phyloP scores from a whole-genome alignment of 2,888 invertebrate species.

The Orchesellides sinensis region DNA sequence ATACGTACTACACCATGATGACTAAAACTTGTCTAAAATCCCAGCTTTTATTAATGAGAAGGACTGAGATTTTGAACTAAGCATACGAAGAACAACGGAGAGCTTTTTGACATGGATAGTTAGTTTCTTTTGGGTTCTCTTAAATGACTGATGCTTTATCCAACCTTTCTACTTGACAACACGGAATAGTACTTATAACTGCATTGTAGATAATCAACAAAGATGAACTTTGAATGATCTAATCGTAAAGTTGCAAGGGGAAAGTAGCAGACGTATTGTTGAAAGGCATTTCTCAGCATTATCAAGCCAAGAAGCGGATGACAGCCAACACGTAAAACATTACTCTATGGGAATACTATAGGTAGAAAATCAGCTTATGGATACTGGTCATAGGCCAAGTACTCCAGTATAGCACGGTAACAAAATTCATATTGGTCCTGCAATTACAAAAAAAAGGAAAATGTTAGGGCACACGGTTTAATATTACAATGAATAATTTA shows the following conservation, averaged over 20 bases:
- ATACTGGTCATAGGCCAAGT: slow-evolving; percentile 80
- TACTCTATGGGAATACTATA: slow-evolving; percentile 46
- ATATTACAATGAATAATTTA: too few relatives aligned
- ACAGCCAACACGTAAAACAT: neutral
- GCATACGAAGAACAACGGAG: neutral
- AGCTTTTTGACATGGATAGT: neutral
- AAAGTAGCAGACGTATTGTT: slow-evolving; percentile 27
- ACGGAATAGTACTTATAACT: too few relatives aligned
- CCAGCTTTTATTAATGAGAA: too few relatives aligned
- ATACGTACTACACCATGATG: too few relatives aligned
- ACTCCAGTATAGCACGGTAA: slow-evolving; percentile 98
- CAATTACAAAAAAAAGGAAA: slow-evolving; percentile 72
- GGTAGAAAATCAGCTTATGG: slow-evolving; percentile 64
- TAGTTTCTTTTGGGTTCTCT: neutral
- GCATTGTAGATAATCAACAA: too few relatives aligned
- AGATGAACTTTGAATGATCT: neutral
- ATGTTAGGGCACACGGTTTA: too few relatives aligned
- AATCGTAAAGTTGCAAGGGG: neutral
- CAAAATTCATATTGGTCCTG: slow-evolving; percentile 99
- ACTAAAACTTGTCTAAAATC: too few relatives aligned
- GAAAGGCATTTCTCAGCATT: slow-evolving; percentile 52
- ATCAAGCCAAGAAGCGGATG: slow-evolving; percentile 24
- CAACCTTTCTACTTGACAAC: neutral
- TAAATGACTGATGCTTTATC: neutral
- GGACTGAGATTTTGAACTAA: slow-evolving; percentile 3